A percentile compares a stretch with the other conserved stretches of the same genome.
Conservation (phyloP, 30 jellyfish, hydroid and myxozoan species). For the Cassiopea xamachana region DNA sequence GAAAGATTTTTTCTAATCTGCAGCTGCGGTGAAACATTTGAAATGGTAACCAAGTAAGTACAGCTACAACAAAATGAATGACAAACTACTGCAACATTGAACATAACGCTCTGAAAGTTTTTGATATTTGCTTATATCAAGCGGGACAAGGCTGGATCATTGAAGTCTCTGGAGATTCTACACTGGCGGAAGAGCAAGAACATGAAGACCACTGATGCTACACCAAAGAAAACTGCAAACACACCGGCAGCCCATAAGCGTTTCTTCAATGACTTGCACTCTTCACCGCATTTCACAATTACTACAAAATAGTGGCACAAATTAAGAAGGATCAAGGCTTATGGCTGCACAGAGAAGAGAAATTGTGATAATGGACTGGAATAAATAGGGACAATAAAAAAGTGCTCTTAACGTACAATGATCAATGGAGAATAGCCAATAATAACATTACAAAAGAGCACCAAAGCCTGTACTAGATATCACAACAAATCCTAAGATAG, state of each 20-base stretch:
- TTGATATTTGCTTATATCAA: conserved; percentile 35
- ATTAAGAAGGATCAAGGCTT: neutral
- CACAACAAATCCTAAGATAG: too few relatives aligned
- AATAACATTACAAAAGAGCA: too few relatives aligned
- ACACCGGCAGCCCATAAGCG: conserved; percentile 86
- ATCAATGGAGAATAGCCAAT: too few relatives aligned
- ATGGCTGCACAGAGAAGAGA: too few relatives aligned
- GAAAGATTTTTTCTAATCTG: too few relatives aligned
- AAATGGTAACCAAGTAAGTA: too few relatives aligned
- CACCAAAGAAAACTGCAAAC: conserved; percentile 81
- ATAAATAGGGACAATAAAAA: too few relatives aligned
- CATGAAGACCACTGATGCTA: conserved; percentile 63
- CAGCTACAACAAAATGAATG: neutral
- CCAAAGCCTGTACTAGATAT: too few relatives aligned
- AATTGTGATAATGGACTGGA: too few relatives aligned
- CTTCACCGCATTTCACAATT: conserved; percentile 82
- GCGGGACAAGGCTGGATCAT: conserved; percentile 87
- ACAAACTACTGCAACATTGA: neutral
- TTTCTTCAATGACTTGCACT: conserved; percentile 80
- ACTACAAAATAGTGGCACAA: conserved; percentile 14
- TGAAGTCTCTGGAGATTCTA: conserved; percentile 71
- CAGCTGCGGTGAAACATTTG: too few relatives aligned
- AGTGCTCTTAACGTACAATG: too few relatives aligned
- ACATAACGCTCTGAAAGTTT: neutral
- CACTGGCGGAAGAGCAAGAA: conserved; percentile 83